Base-by-base conservation (phyloP, 1,140 invertebrate genomes). In the Drosophila ambigua region DNA sequence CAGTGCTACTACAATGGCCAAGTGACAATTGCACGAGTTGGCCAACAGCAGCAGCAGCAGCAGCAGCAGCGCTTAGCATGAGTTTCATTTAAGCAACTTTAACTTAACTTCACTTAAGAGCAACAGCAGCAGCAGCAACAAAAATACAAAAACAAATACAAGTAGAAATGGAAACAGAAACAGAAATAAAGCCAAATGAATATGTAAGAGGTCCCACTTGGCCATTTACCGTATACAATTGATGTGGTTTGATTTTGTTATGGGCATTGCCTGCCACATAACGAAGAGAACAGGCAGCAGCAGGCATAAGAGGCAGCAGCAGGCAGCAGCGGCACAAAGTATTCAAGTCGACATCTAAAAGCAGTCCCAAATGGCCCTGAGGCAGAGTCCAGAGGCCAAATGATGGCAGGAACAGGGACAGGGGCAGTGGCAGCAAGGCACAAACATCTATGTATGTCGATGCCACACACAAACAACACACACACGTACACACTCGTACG, bases 191-290 rank as follows among this genome's bases (percentile, higher is more conserved):
- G 6, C 43, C 52, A 83, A 88, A 88, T 88, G 83, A 88, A 88
- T 88, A 83, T 71, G 79, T 88, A 88, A 88, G 76, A 76, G 83
- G 84, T 88, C 83, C 83, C 83, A 88, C 79, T 88, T 88, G 83
- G 72, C 83, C 76, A 83, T 88, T 88, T 88, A 88, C 83, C 35
- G 67, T 77, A 74, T 75, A 88, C 79, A 88, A 88, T 88, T 88
- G 83, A 88, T 88, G 83, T 89, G 83, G 76, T 88, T 88, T 88
- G 83, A 88, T 88, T 88, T 88, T 77, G 84, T 88, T 88, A 71
- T 72, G 75, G 84, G 61, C 75, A 88, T 73, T 74, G 84, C 72
- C 73, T 77, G 58, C 84, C 65, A 77, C 75, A 88, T 79, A 87
- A 77, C 79, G 72, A 79, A 79, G 87, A 78, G 59, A 83, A 78